Conservation (phyloP, 2,888 invertebrate species). For the Ommatoiulus sabulosus region DNA sequence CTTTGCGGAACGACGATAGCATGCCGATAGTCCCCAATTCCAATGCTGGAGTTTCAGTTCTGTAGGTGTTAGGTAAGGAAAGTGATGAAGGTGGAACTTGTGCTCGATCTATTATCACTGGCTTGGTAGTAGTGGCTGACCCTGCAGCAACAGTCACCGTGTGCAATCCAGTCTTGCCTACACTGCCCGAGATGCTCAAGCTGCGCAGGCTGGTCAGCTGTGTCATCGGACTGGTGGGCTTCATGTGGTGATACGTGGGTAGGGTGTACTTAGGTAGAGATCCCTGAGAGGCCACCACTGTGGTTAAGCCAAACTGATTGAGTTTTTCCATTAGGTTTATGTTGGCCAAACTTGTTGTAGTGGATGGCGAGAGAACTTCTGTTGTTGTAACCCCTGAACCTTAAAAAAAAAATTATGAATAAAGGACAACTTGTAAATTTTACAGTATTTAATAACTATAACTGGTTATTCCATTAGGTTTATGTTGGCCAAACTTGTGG, state of each 20-base stretch:
- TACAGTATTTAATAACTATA: too few species aligned
- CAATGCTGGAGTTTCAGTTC: conserved; percentile 26
- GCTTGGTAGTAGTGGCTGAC: not conserved
- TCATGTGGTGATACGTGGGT: conserved; percentile 52
- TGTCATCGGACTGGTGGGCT: conserved; percentile 59
- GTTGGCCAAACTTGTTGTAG: conserved; percentile 65
- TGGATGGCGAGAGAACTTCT: conserved; percentile 31
- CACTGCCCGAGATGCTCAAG: not conserved
- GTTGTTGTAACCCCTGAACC: conserved; percentile 21
- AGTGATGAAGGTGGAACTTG: conserved; percentile 49
- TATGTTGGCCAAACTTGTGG: conserved; percentile 67
- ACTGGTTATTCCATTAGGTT: conserved; percentile 75
- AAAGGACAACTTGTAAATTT: not conserved
- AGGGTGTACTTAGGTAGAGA: conserved; percentile 53
- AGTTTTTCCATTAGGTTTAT: conserved; percentile 76
- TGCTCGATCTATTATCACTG: not conserved
- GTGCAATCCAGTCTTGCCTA: not conserved
- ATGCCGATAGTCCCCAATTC: conserved; percentile 81
- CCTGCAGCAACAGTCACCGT: not conserved
- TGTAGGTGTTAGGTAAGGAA: not conserved
- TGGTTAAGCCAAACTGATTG: conserved; percentile 77
- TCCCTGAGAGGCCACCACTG: conserved; percentile 49
- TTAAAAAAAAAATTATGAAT: not conserved
- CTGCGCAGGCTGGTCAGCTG: conserved; percentile 57
- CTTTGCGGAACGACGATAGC: conserved; percentile 85